Evolutionary conservation across 1,140 invertebrate genomes (phyloP).

Genomic region (Littorina saxatilis): DNA sequence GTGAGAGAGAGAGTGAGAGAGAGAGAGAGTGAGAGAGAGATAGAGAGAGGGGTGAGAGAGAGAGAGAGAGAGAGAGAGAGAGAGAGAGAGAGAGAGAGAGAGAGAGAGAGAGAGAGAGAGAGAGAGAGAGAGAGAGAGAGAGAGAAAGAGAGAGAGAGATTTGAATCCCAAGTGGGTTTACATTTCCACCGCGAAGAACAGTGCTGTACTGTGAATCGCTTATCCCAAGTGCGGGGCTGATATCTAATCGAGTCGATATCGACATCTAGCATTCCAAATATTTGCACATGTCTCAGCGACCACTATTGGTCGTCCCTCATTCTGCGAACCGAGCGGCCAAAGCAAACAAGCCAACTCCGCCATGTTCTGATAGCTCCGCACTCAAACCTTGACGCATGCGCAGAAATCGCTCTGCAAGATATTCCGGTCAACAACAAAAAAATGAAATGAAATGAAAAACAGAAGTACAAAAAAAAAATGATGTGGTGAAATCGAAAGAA

Average conservation of each 20-base stretch:
- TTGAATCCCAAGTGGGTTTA: background rate
- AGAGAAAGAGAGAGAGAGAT: background rate
- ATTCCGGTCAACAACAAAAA: too few relatives aligned
- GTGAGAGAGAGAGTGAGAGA: background rate
- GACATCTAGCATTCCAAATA: slow-evolving; percentile 35
- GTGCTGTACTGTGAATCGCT: slow-evolving; percentile 6
- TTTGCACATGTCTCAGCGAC: slow-evolving; percentile 35
- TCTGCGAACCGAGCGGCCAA: background rate
- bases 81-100: background rate
- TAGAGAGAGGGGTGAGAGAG: slow-evolving; percentile 4
- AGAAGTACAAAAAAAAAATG: too few relatives aligned
- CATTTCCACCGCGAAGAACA: background rate
- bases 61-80: background rate
- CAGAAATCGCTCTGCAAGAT: too few relatives aligned
- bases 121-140: background rate
- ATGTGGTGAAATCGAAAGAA: too few relatives aligned
- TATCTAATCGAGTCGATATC: slow-evolving; percentile 36
- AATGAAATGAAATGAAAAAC: background rate
- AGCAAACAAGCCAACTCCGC: background rate
- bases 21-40: background rate
- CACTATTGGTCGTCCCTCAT: background rate
- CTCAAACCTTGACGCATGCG: too few relatives aligned
- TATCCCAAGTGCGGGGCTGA: background rate
- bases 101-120: background rate
- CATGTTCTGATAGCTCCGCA: background rate